Conservation (phyloP, 2,113 vertebrate species). For the Apus apus region DNA sequence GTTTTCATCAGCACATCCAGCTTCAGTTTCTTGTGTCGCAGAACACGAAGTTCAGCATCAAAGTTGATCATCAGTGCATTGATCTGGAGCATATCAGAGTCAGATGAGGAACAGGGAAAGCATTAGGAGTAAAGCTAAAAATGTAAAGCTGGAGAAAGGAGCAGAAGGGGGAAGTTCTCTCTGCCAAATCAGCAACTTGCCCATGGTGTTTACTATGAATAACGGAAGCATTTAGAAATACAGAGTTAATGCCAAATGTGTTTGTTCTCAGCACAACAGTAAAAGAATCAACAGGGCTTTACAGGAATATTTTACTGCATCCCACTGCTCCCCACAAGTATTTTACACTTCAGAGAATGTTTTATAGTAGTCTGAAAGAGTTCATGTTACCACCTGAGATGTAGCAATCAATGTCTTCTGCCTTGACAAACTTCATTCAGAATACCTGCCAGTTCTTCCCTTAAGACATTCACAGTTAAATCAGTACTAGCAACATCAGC, state of each 20-base stretch:
- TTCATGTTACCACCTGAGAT: background rate
- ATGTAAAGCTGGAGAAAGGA: background rate
- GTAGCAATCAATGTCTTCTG: background rate
- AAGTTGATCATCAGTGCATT: conserved; percentile 76
- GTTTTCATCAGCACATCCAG: conserved; percentile 86
- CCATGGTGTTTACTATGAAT: background rate
- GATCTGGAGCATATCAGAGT: conserved; percentile 74
- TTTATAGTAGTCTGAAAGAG: background rate
- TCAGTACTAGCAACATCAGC: background rate
- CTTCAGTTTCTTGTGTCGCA: conserved; percentile 83
- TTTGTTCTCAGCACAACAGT: background rate
- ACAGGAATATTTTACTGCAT: background rate
- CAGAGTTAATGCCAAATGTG: background rate
- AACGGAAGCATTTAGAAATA: background rate
- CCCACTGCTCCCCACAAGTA: background rate
- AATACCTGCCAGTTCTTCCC: background rate
- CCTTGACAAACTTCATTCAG: background rate
- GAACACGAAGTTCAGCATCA: conserved; percentile 83
- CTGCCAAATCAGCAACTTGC: background rate
- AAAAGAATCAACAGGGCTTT: background rate
- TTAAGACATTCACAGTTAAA: background rate
- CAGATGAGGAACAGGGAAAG: background rate
- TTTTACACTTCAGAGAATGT: background rate
- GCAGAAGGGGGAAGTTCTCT: background rate
- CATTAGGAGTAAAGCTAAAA: background rate